A percentile compares a stretch with the other conserved stretches of the same genome.
Conservation (phyloP, 2,113 vertebrate species). For the Desmodus rotundus region DNA sequence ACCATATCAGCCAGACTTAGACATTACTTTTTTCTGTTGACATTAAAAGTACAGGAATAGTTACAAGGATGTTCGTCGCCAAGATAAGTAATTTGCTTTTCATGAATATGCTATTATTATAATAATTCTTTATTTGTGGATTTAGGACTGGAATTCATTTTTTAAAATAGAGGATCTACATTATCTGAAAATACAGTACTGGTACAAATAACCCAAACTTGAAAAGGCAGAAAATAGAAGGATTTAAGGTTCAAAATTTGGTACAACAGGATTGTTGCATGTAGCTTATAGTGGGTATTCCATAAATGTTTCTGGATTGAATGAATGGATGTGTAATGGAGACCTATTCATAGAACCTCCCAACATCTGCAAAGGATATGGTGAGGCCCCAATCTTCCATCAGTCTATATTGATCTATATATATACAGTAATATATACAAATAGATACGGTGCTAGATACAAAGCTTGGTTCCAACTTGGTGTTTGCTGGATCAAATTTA, state of each 20-base stretch:
- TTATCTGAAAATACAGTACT: conserved; percentile 63
- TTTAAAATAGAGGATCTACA: conserved; percentile 68
- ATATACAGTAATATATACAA: neutral
- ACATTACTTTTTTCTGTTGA: conserved; percentile 83
- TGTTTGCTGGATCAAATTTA: neutral
- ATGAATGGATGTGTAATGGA: neutral
- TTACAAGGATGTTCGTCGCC: conserved; percentile 75
- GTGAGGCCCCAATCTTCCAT: neutral
- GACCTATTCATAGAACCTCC: neutral
- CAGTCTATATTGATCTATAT: neutral
- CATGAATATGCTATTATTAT: conserved; percentile 84
- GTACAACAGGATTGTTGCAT: neutral
- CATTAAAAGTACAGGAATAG: conserved; percentile 79
- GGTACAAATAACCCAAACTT: conserved; percentile 45
- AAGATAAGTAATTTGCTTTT: conserved; percentile 80
- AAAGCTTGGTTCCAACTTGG: neutral
- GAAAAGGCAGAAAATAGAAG: conserved; percentile 33
- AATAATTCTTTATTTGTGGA: conserved; percentile 80
- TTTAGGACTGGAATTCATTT: conserved; percentile 74
- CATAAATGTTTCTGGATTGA: neutral
- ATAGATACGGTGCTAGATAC: neutral
- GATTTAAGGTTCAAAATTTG: conserved; percentile 15
- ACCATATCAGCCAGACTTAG: conserved; percentile 79
- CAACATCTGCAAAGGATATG: neutral
- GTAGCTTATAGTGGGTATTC: neutral